Conservation (phyloP, 2,888 invertebrate species). For the Netelia inedita region DNA sequence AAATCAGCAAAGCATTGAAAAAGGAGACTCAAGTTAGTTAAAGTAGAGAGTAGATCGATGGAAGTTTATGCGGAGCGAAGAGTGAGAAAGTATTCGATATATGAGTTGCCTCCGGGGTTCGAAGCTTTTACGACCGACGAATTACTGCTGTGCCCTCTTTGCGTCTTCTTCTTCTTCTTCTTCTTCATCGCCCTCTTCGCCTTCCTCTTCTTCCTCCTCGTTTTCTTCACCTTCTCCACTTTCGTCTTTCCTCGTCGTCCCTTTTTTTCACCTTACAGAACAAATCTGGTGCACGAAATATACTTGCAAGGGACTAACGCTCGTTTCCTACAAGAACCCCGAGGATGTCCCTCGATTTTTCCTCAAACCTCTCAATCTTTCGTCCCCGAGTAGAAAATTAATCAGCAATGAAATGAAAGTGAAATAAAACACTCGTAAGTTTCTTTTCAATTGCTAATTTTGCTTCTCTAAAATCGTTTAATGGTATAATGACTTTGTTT, state of each 20-base stretch:
- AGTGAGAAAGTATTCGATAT: constrained; percentile 69
- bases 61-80: constrained; percentile 77
- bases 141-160: constrained; percentile 73
- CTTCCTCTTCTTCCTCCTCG: constrained; percentile 43
- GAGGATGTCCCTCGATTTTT: background rate
- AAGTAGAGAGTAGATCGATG: constrained; percentile 70
- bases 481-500: too few species aligned
- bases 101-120: constrained; percentile 70
- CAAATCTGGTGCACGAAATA: constrained; percentile 50
- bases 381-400: too few species aligned
- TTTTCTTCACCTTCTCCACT: too few species aligned
- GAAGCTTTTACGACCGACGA: constrained; percentile 78
- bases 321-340: background rate
- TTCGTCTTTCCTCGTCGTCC: constrained; percentile 8
- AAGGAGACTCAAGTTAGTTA: constrained; percentile 10
- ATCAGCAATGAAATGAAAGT: too few species aligned
- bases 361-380: background rate
- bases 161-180: constrained; percentile 46
- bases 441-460: too few species aligned
- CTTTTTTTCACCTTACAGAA: constrained; percentile 23
- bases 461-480: too few species aligned
- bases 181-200: constrained; percentile 34
- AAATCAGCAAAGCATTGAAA: constrained; percentile 29
- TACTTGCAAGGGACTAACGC: background rate
- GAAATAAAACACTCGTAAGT: too few species aligned